These are phyloP conservation scores for Calephelis virginiensis DNA, from an alignment of 1,140 invertebrate species.

Conservation along the genomic window DNA sequence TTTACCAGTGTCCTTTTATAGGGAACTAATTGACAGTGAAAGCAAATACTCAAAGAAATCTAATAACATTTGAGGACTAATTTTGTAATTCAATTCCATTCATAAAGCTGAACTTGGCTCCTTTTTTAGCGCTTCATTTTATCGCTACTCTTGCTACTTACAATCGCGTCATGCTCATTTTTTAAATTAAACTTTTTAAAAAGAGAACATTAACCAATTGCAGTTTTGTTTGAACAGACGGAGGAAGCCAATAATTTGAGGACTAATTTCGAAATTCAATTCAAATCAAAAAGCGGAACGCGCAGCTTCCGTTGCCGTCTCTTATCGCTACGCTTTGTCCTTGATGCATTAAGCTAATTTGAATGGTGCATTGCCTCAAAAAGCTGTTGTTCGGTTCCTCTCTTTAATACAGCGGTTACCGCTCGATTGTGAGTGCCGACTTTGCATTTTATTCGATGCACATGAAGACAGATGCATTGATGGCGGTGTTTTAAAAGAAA, in stretches of 20 bases:
- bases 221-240: conserved; percentile 19
- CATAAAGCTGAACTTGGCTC: conserved; percentile 40
- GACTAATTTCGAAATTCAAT: conserved; percentile 48
- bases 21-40: conserved; percentile 1
- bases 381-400: conserved; percentile 69
- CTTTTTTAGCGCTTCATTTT: conserved; percentile 49
- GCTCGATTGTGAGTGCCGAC: conserved; percentile 56
- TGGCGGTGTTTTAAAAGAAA: conserved; percentile 42
- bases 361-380: conserved; percentile 71
- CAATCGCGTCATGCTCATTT: not conserved
- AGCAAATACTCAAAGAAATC: conserved; percentile 10
- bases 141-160: conserved; percentile 53
- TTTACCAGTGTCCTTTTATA: no score
- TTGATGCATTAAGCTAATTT: conserved; percentile 75
- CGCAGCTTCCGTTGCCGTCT: conserved; percentile 48
- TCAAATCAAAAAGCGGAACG: conserved; percentile 46
- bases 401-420: conserved; percentile 55
- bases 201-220: conserved; percentile 15
- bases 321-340: conserved; percentile 71
- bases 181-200: not conserved
- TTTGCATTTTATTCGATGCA: conserved; percentile 57
- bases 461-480: conserved; percentile 59
- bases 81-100: conserved; percentile 52
- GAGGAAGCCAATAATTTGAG: conserved; percentile 30
- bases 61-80: conserved; percentile 33